These are phyloP conservation scores for Alouatta palliata DNA, from an alignment of 2,113 vertebrate species.

Conservation along the genomic window DNA sequence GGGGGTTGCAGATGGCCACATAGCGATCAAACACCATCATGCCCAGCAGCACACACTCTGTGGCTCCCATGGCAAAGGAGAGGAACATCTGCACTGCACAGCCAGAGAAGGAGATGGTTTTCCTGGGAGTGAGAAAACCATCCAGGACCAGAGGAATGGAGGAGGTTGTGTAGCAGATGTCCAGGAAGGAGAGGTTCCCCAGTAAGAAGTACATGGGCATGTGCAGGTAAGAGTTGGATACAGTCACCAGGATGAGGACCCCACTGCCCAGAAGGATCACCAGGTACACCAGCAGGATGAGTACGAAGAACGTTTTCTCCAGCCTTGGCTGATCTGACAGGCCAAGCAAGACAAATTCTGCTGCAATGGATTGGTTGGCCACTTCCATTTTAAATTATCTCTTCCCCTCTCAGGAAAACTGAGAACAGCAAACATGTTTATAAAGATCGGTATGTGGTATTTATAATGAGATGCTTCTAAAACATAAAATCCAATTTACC, in stretches of 20 bases:
- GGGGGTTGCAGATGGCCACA: constrained; percentile 68
- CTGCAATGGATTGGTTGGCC: constrained; percentile 42
- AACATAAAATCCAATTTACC: neutral
- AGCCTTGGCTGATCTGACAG: constrained; percentile 43
- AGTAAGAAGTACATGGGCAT: constrained; percentile 5
- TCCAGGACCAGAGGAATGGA: neutral
- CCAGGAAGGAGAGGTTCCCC: neutral
- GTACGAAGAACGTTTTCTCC: constrained; percentile 49
- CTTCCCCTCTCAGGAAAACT: neutral
- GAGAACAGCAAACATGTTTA: neutral
- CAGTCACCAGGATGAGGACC: neutral
- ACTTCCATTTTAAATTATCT: constrained; percentile 57
- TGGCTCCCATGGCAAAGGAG: constrained; percentile 66
- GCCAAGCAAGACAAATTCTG: constrained; percentile 64
- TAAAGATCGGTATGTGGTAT: neutral
- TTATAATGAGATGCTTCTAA: neutral
- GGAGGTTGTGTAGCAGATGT: constrained; percentile 41
- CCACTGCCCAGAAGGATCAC: neutral
- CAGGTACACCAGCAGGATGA: neutral
- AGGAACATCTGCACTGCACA: constrained; percentile 74
- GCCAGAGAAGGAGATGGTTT: constrained; percentile 23
- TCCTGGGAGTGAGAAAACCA: constrained; percentile 15
- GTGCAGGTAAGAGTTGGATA: neutral
- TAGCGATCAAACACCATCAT: constrained; percentile 72
- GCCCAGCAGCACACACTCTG: constrained; percentile 65